phyloP scores from a whole-genome alignment of 2,888 invertebrate species.

The Monopis laevigella region DNA sequence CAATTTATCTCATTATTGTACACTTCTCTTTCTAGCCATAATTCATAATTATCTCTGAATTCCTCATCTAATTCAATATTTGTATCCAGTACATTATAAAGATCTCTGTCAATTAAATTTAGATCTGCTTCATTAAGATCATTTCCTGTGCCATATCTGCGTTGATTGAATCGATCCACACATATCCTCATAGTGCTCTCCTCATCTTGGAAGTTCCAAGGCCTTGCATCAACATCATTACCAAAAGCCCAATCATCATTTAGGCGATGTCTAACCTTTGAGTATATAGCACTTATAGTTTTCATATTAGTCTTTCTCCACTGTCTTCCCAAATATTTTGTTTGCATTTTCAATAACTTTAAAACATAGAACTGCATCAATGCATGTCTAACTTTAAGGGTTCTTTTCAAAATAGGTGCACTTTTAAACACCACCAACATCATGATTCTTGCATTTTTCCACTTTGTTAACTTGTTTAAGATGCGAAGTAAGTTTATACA shows the following conservation, averaged over 20 bases:
- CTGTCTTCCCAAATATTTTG: conserved; percentile 97
- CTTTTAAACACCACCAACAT: conserved; percentile 99
- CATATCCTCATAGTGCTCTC: conserved; percentile 93
- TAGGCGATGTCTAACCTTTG: conserved; percentile 93
- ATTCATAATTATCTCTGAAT: conserved; percentile 91
- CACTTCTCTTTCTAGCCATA: conserved; percentile 97
- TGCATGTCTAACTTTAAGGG: conserved; percentile 93
- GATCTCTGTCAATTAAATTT: conserved; percentile 79
- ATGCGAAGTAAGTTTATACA: conserved; percentile 96
- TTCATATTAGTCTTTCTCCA: conserved; percentile 99
- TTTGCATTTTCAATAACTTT: conserved; percentile 99
- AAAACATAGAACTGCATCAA: conserved; percentile 98
- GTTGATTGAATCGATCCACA: conserved; percentile 95
- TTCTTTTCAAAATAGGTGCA: conserved; percentile 96
- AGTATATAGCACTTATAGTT: conserved; percentile 98
- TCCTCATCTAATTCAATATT: conserved; percentile 88
- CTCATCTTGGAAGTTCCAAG: conserved; percentile 98
- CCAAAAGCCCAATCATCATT: conserved; percentile 99
- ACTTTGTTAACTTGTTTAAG: conserved; percentile 97
- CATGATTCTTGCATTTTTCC: conserved; percentile 99
- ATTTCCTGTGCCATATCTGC: conserved; percentile 78
- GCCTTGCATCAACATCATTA: conserved; percentile 96
- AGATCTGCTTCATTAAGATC: conserved; percentile 69
- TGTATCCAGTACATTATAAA: conserved; percentile 82
- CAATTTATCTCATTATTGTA: conserved; percentile 86